phyloP scores from a whole-genome alignment of 2,797 vertebrate genomes.

The Coregonus suidteri region DNA sequence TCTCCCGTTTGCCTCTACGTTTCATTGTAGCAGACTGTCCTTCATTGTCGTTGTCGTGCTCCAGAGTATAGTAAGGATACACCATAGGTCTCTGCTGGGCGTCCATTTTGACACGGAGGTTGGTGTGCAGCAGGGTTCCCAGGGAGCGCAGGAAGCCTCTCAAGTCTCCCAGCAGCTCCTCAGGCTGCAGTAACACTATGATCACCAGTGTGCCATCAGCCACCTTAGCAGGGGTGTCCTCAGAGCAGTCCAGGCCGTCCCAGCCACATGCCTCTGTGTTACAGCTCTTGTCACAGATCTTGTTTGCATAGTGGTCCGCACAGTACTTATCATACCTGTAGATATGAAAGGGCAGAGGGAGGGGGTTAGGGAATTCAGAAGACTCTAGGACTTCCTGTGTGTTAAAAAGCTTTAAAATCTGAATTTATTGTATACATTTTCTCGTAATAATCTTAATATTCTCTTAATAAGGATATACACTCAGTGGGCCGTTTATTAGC shows the following conservation, averaged over 20 bases:
- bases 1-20: slow-evolving; percentile 77
- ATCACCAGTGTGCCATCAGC: slow-evolving; percentile 84
- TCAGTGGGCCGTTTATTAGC: no score
- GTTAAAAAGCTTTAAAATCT: background rate
- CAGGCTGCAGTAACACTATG: slow-evolving; percentile 88
- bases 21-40: slow-evolving; percentile 39
- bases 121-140: slow-evolving; percentile 87
- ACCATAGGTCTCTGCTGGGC: slow-evolving; percentile 82
- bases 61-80: slow-evolving; percentile 78
- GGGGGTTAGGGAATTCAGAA: background rate
- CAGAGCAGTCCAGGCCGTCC: slow-evolving; percentile 90
- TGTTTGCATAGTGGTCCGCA: slow-evolving; percentile 85
- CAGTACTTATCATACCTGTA: slow-evolving; percentile 90
- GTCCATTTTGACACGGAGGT: slow-evolving; percentile 82
- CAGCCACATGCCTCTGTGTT: slow-evolving; percentile 90
- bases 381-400: background rate
- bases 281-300: slow-evolving; percentile 89
- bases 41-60: slow-evolving; percentile 24
- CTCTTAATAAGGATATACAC: no score
- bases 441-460: no score
- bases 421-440: background rate
- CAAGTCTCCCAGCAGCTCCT: slow-evolving; percentile 82
- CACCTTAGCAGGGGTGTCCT: slow-evolving; percentile 74
- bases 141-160: slow-evolving; percentile 86
- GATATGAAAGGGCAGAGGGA: slow-evolving; percentile 4